Evolutionary conservation across 37 sponge, comb jelly and placozoan species (phyloP), one percentile per base, ranked within the genome.

Genomic region (Ephydatia muelleri): DNA sequence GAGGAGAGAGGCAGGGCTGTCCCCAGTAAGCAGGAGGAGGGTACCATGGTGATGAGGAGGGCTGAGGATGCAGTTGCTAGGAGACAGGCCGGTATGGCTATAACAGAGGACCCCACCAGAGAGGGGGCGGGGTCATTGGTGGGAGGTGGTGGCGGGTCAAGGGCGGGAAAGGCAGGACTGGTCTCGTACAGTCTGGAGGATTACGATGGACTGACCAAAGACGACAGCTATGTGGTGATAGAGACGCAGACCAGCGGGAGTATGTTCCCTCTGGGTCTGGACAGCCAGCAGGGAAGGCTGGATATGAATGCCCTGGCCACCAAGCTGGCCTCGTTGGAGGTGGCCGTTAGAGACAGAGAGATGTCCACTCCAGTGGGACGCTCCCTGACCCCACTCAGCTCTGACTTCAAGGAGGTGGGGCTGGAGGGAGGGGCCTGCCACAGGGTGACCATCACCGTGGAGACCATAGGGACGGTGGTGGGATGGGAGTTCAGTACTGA

Each of bases 401-500:
- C 37, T 37, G 86, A 88, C 66, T 34, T 33, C 40, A 77, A 43
- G 16, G 88, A 90, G 73, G 85, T 90, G 65, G 33, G 33, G 25
- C 27, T 93, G 76, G 80, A 38, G 4, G 94, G 90, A 16, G 94
- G 94, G 26, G 85, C 38, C 31, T 57, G 73, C 8, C 94, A 93
- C 49, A 35, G 34, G 72, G 94, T 93, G 33, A 38, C 66, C 27
- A 33, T 93, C 38, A 40, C 5, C 28, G 82, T 93, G 37, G 85
- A 78, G 32, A 87, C 66, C 78, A 43, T 71, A 8, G 84, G 94
- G 26, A 83, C 82, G 23, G 78, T 72, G 16, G 67, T 93, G 1
- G 81, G 39, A 14, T 93, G 94, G 94, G 91, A 93, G 85, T 93
- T 93, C 76, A 86, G 68, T 27, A 80, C 87, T 26, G 91, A 93